Evolutionary conservation across 2,797 vertebrate species (phyloP).

Genomic region (Sebastes flavidus): DNA sequence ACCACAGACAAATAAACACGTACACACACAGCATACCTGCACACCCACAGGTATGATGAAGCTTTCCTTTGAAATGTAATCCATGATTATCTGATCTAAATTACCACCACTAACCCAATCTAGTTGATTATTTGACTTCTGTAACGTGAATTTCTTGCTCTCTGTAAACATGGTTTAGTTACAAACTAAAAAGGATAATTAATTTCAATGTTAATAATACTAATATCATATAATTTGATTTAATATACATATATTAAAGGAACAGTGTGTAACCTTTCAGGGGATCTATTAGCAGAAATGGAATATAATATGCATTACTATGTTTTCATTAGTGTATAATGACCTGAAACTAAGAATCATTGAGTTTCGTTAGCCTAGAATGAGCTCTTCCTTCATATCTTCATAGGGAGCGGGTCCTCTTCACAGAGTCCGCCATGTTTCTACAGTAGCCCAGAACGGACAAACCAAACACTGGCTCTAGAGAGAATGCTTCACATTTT

Average conservation of each 20-base stretch:
- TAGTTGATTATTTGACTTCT: neutral
- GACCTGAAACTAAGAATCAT: too few relatives aligned
- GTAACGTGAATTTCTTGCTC: neutral
- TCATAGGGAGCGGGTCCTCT: too few relatives aligned
- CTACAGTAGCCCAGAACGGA: too few relatives aligned
- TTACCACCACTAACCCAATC: neutral
- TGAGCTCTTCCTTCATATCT: too few relatives aligned
- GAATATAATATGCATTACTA: too few relatives aligned
- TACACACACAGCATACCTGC: conserved; percentile 12
- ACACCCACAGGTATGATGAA: conserved; percentile 13
- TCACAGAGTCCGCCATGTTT: too few relatives aligned
- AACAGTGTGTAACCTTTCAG: too few relatives aligned
- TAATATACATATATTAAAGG: neutral
- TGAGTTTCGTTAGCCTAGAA: too few relatives aligned
- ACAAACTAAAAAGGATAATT: neutral
- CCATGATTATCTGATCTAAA: neutral
- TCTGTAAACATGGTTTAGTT: neutral
- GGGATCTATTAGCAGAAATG: too few relatives aligned
- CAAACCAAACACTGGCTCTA: too few relatives aligned
- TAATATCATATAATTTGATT: neutral
- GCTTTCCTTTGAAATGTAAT: neutral
- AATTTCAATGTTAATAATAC: neutral
- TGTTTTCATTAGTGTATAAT: too few relatives aligned
- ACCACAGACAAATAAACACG: conserved; percentile 17
- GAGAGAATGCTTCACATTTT: too few relatives aligned